Conservation (phyloP, 2,797 vertebrate genomes). For the Pseudochaenichthys georgianus region DNA sequence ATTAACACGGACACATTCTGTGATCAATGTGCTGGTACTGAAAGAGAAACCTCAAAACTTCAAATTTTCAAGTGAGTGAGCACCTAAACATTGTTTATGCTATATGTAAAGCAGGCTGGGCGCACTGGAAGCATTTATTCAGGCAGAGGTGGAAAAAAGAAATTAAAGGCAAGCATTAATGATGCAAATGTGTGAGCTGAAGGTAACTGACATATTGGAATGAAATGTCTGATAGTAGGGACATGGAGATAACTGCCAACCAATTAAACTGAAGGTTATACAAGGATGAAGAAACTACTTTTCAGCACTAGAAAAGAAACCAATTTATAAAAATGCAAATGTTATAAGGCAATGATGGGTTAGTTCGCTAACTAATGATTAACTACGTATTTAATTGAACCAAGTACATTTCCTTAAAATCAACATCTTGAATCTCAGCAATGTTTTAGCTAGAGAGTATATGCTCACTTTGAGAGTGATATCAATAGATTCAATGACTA, state of each 20-base stretch:
- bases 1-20: neutral
- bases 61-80: neutral
- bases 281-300: slow-evolving; percentile 15
- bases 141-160: neutral
- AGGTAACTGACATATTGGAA: slow-evolving; percentile 19
- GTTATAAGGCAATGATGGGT: slow-evolving; percentile 12
- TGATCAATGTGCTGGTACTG: neutral
- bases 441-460: neutral
- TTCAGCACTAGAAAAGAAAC: slow-evolving; percentile 15
- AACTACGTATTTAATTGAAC: slow-evolving; percentile 4
- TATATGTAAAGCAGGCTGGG: neutral
- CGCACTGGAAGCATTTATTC: neutral
- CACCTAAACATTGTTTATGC: neutral
- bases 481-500: slow-evolving; percentile 1
- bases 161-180: neutral
- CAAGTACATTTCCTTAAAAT: slow-evolving; percentile 11
- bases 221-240: neutral
- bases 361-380: neutral
- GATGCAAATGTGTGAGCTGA: slow-evolving; percentile 13
- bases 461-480: slow-evolving; percentile 20
- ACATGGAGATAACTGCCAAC: slow-evolving; percentile 27
- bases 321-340: neutral
- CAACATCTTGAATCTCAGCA: neutral
- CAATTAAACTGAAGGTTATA: slow-evolving; percentile 21
- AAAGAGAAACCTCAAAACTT: neutral